Percentiles rank a stretch among this genome's conserved stretches.
These are phyloP conservation scores for Gavialis gangeticus DNA, from an alignment of 2,113 vertebrate species.

Conservation along the genomic window DNA sequence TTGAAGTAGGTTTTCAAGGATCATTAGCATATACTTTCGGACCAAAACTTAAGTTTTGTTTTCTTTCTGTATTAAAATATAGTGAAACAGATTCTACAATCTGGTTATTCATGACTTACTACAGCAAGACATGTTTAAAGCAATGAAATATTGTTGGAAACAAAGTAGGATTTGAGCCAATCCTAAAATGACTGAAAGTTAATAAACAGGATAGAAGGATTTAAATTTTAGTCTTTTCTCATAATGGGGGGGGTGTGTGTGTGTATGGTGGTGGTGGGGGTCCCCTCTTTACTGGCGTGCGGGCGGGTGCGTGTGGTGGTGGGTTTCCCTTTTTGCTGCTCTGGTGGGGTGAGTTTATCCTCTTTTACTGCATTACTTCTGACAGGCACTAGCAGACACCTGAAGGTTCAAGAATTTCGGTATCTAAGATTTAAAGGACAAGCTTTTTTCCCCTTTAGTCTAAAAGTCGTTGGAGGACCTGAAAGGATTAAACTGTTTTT, in stretches of 20 bases:
- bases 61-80: neutral
- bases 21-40: neutral
- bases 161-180: neutral
- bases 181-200: neutral
- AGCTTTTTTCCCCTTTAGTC: neutral
- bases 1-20: neutral
- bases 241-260: too few relatives aligned
- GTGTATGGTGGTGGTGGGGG: too few relatives aligned
- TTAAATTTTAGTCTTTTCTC: too few relatives aligned
- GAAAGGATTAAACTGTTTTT: neutral
- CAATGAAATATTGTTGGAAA: neutral
- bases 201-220: neutral
- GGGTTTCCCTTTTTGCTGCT: neutral
- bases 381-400: neutral
- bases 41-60: neutral
- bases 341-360: accelerated
- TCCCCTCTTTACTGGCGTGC: neutral
- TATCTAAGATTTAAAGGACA: neutral
- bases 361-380: neutral
- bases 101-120: neutral
- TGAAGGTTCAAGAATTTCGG: neutral
- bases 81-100: neutral
- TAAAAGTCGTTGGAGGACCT: neutral
- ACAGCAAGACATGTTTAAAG: neutral
- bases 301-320: too few relatives aligned